Evolutionary conservation across 37 sponge, comb jelly and placozoan species (phyloP).

Genomic region (Haliclona indistincta): DNA sequence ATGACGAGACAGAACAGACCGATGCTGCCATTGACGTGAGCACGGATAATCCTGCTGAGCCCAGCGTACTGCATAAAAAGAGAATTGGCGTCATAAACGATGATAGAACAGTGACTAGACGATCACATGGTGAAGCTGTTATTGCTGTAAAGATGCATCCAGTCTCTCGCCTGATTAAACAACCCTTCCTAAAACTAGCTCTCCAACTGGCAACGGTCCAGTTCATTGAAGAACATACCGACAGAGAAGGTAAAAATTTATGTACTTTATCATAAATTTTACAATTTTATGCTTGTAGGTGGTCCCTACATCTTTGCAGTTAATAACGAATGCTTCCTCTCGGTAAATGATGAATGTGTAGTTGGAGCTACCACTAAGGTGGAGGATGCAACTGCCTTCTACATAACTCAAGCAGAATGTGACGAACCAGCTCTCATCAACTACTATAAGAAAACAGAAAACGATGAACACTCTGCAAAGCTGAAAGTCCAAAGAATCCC

Average conservation of each 20-base stretch:
- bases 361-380: constrained; percentile 20
- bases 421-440: too few relatives aligned
- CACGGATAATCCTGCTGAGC: constrained; percentile 16
- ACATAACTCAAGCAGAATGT: constrained; percentile 28
- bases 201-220: constrained; percentile 15
- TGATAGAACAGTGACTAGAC: constrained; percentile 24
- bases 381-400: constrained; percentile 38
- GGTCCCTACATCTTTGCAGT: constrained; percentile 52
- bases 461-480: too few relatives aligned
- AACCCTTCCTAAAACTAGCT: constrained; percentile 11
- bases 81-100: constrained; percentile 43
- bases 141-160: constrained; percentile 52
- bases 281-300: constrained; percentile 22
- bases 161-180: constrained; percentile 21
- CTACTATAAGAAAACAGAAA: too few relatives aligned
- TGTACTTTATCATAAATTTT: too few relatives aligned
- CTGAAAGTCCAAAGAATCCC: too few relatives aligned
- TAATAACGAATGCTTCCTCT: constrained; percentile 29
- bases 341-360: constrained; percentile 4
- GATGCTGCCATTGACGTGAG: background rate
- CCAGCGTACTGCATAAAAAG: too few relatives aligned
- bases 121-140: constrained; percentile 64
- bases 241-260: constrained; percentile 40
- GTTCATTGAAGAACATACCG: constrained; percentile 44
- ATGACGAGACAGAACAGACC: constrained; percentile 12